A percentile compares a stretch with the other conserved stretches of the same genome.
phyloP scores from a whole-genome alignment of 2,113 vertebrate genomes.

The Henicopernis longicauda region DNA sequence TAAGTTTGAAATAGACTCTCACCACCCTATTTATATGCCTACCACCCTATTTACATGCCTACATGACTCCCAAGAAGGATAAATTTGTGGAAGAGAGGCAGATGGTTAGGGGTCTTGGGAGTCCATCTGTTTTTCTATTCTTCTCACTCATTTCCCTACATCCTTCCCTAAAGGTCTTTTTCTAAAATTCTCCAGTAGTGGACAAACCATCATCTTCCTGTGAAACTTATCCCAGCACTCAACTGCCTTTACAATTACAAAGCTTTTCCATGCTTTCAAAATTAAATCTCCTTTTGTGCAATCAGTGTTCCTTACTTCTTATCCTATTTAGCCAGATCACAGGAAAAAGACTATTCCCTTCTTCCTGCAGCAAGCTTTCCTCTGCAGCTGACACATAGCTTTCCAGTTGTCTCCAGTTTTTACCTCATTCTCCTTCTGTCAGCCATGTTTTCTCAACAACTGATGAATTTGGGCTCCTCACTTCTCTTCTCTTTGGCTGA shows the following conservation, averaged over 20 bases:
- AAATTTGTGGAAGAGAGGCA: not conserved
- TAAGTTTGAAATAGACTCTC: not conserved
- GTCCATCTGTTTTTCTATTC: not conserved
- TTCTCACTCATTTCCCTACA: not conserved
- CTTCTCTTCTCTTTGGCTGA: not conserved
- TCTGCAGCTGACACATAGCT: not conserved
- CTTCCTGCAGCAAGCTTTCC: not conserved
- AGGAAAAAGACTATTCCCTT: not conserved
- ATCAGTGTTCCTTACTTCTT: not conserved
- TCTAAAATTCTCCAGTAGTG: not conserved
- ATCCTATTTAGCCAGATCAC: not conserved
- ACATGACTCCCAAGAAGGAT: not conserved
- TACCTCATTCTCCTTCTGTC: not conserved
- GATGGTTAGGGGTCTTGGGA: not conserved
- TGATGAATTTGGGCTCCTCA: not conserved
- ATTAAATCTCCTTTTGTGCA: not conserved
- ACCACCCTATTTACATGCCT: not conserved
- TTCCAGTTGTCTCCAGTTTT: not conserved
- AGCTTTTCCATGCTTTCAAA: not conserved
- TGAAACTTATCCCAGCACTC: not conserved
- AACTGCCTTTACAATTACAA: not conserved
- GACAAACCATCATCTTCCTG: not conserved
- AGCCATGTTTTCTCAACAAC: not conserved
- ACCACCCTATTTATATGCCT: not conserved
- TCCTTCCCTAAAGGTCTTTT: not conserved